Evolutionary conservation across 1,140 invertebrate genomes (phyloP), one percentile per base, ranked within the genome.

Genomic region (Sycophila sp.): DNA sequence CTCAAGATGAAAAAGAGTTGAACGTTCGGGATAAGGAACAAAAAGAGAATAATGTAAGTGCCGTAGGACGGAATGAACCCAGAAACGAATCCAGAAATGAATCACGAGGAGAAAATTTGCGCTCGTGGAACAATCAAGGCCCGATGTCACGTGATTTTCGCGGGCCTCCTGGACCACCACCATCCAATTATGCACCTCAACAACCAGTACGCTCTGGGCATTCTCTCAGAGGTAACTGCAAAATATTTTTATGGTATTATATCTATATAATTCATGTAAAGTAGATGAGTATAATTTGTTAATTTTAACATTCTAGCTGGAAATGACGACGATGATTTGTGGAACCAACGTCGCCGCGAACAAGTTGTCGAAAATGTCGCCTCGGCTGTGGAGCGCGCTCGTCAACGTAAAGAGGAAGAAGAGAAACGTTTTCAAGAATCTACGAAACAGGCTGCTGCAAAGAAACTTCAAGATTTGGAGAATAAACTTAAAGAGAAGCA

Each of bases 401-500:
- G 92, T 24, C 90, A 92, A 72, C 87, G 92, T 13, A 92, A 94
- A 75, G 92, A 94, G 76, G 92, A 95, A 76, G 93, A 94, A 79
- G 94, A 95, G 78, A 92, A 93, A 74, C 89, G 92, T 55, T 93
- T 89, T 75, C 89, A 91, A 71, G 87, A 90, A 71, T 88, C 85
- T 19, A 84, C 82, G 13, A 87, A 87, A 70, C 85, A 87, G 78
- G 84, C 89, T 11, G 90, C 90, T 32, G 87, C 87, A 13, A 90
- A 91, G 66, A 92, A 91, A 77, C 77, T 91, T 17, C 88, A 89
- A 71, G 86, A 89, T 75, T 76, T 91, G 2, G 90, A 92, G 62
- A 88, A 91, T 66, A 89, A 90, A 68, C 81, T 89, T 4, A 86
- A 83, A n/a, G 86, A 84, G 42, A 88, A 89, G 69, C 82, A 87